A percentile compares a stretch with the other conserved stretches of the same genome.
phyloP scores from a whole-genome alignment of 1,140 invertebrate genomes.

The Drosophila lini region DNA sequence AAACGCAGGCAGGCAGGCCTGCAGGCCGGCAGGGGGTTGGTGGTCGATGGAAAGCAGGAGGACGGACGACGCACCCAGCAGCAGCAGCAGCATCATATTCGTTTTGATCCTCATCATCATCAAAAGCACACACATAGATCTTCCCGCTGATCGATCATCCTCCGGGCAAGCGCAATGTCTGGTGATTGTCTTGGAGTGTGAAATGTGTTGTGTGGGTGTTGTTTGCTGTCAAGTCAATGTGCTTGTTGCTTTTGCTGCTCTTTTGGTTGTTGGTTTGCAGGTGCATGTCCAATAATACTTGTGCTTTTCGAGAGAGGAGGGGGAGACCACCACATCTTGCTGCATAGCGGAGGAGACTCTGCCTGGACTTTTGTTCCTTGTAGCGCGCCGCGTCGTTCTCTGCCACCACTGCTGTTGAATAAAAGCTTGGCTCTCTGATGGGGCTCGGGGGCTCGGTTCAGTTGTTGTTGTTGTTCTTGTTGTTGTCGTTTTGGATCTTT shows the following conservation, averaged over 20 bases:
- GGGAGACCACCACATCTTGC: conserved; percentile 29
- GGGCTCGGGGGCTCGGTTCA: conserved; percentile 20
- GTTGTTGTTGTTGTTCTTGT: conserved; percentile 33
- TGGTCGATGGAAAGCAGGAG: conserved; percentile 56
- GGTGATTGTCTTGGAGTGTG: conserved; percentile 38
- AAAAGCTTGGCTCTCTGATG: conserved; percentile 45
- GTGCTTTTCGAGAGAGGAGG: conserved; percentile 25
- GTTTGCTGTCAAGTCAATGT: conserved; percentile 29
- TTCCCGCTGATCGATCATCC: conserved; percentile 28
- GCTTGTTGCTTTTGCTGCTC: conserved; percentile 36
- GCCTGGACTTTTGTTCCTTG: conserved; percentile 21
- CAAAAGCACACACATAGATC: conserved; percentile 33
- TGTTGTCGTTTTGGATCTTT: conserved; percentile 23
- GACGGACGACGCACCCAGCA: conserved; percentile 60
- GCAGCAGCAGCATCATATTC: conserved; percentile 51
- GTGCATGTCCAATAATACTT: conserved; percentile 41
- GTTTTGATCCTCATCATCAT: conserved; percentile 30
- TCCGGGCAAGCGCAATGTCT: conserved; percentile 27
- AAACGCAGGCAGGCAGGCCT: conserved; percentile 52
- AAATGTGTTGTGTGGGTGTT: conserved; percentile 13
- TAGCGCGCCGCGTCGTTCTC: conserved; percentile 34
- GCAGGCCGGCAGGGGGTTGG: conserved; percentile 41
- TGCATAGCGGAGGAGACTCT: conserved; percentile 15
- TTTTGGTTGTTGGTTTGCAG: conserved; percentile 21
- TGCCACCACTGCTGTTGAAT: conserved; percentile 40